phyloP scores from a whole-genome alignment of 2,797 vertebrate species.

The Sebastes itinus region DNA sequence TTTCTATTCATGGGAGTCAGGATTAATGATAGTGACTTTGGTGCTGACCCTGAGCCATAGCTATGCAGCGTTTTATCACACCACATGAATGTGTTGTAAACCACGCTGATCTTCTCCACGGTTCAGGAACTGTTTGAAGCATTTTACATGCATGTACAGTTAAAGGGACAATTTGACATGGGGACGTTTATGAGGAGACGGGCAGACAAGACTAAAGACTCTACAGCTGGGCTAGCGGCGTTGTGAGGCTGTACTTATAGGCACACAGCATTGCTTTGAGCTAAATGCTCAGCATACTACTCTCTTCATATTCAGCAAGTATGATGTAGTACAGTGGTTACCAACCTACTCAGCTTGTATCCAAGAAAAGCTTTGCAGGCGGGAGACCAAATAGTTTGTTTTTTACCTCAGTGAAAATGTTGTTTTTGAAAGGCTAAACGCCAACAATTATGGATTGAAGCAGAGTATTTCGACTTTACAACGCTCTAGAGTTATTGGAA shows the following conservation, averaged over 20 bases:
- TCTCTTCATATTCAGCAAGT: background rate
- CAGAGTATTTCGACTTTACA: too few species aligned
- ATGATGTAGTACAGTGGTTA: background rate
- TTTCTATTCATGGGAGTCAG: constrained; percentile 19
- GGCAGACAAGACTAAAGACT: background rate
- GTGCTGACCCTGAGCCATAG: constrained; percentile 20
- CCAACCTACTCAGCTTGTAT: too few species aligned
- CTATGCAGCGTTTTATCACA: constrained; percentile 21
- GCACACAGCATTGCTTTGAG: background rate
- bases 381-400: too few species aligned
- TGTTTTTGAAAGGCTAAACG: too few species aligned
- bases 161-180: constrained; percentile 57
- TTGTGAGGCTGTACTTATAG: background rate
- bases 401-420: too few species aligned
- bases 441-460: too few species aligned
- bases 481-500: too few species aligned
- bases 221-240: background rate
- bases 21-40: constrained; percentile 39
- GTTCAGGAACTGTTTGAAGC: constrained; percentile 34
- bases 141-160: constrained; percentile 53
- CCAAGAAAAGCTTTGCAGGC: too few species aligned
- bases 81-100: constrained; percentile 25
- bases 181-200: constrained; percentile 31
- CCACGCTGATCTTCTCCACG: constrained; percentile 5
- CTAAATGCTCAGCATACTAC: background rate